These are phyloP conservation scores for Cephus rjabovi DNA, from an alignment of 2,888 invertebrate species.

Conservation along the genomic window DNA sequence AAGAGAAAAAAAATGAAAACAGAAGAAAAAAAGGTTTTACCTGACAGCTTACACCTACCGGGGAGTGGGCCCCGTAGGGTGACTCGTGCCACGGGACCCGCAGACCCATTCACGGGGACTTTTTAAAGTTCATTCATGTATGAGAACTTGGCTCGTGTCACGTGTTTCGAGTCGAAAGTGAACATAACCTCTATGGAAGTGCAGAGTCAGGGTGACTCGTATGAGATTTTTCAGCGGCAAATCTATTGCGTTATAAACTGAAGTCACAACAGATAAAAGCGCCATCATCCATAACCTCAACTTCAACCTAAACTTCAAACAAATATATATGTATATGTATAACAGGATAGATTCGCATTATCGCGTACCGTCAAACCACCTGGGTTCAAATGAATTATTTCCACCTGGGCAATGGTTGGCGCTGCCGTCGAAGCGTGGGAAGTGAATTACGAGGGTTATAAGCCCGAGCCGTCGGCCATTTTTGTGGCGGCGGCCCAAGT, in stretches of 20 bases:
- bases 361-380: background rate
- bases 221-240: background rate
- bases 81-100: constrained; percentile 42
- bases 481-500: constrained; percentile 37
- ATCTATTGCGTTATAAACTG: background rate
- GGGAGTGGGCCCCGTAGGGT: constrained; percentile 26
- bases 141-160: background rate
- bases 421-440: constrained; percentile 44
- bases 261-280: background rate
- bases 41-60: constrained; percentile 10
- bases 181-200: background rate
- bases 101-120: constrained; percentile 36
- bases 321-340: background rate
- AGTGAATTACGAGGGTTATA: constrained; percentile 55
- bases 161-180: background rate
- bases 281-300: background rate
- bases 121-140: constrained; percentile 40
- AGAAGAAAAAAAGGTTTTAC: background rate
- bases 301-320: background rate
- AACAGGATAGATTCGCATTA: background rate
- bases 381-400: background rate
- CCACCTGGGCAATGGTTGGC: background rate
- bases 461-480: constrained; percentile 44
- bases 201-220: constrained; percentile 8
- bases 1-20: constrained; percentile 36